phyloP scores from a whole-genome alignment of 2,113 vertebrate species.

The Ptilorrhoa leucosticta region DNA sequence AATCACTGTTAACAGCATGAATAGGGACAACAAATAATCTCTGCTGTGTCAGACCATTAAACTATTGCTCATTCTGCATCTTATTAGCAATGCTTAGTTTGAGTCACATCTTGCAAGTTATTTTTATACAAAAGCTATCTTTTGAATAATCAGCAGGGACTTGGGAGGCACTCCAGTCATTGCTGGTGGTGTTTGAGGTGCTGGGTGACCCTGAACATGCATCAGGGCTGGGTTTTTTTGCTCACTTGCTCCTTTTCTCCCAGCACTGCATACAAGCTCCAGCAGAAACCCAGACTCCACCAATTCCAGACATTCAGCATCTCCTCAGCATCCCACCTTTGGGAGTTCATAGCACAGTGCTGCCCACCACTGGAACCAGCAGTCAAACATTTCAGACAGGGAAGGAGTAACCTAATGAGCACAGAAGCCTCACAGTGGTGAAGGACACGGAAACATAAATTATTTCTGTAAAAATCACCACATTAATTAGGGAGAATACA shows the following conservation, averaged over 20 bases:
- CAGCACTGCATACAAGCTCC: not conserved
- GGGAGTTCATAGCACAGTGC: not conserved
- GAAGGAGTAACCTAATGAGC: not conserved
- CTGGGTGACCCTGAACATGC: not conserved
- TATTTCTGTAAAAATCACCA: not conserved
- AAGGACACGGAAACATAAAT: not conserved
- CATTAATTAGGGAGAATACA: constrained; percentile 21
- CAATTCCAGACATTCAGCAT: not conserved
- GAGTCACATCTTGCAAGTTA: not conserved
- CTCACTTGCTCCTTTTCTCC: not conserved
- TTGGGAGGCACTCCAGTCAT: not conserved
- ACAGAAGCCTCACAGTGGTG: not conserved
- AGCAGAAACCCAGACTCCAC: not conserved
- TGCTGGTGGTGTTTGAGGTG: not conserved
- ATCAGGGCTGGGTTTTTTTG: not conserved
- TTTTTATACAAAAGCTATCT: not conserved
- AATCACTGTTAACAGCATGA: not conserved
- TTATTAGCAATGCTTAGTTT: not conserved
- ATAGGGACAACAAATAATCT: not conserved
- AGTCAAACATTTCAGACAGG: not conserved
- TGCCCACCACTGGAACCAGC: not conserved
- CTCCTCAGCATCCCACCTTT: not conserved
- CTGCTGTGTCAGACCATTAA: not conserved
- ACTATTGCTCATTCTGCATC: not conserved
- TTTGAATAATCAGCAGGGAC: not conserved